phyloP scores from a whole-genome alignment of 2,888 invertebrate genomes.

The Hemithea aestivaria region DNA sequence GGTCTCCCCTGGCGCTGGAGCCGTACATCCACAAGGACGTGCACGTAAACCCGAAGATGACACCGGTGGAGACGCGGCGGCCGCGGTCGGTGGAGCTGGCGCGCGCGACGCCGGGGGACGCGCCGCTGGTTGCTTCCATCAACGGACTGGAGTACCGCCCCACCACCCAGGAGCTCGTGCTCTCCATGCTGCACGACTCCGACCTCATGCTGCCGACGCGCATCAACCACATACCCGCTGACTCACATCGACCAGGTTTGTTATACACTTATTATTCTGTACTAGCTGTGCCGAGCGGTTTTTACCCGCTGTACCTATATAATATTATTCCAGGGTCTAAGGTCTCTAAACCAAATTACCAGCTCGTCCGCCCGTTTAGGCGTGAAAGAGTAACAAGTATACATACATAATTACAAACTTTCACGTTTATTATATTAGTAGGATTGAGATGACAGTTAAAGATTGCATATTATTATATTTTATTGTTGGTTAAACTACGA shows the following conservation, averaged over 20 bases:
- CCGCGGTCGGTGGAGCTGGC: constrained; percentile 67
- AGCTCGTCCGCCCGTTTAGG: no score
- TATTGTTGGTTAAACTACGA: no score
- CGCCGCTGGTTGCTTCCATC: constrained; percentile 58
- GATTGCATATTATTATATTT: no score
- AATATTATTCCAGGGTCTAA: no score
- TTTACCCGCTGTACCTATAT: no score
- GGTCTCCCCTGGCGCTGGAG: constrained; percentile 33
- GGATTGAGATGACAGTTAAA: no score
- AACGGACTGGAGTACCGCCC: constrained; percentile 72
- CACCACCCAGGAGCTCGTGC: constrained; percentile 69
- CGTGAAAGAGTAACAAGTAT: no score
- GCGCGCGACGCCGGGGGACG: constrained; percentile 30
- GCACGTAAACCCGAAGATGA: constrained; percentile 77
- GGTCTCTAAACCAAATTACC: no score
- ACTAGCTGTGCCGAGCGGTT: no score
- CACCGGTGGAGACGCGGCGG: constrained; percentile 62
- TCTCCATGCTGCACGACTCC: constrained; percentile 72
- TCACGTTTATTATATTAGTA: no score
- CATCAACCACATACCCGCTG: constrained; percentile 53
- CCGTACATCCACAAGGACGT: constrained; percentile 75
- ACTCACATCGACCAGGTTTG: constrained; percentile 68
- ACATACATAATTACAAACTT: no score
- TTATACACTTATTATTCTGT: constrained; percentile 14
- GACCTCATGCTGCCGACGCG: constrained; percentile 67